Base-by-base conservation (phyloP, 37 sponge, comb jelly and placozoan species). In the Dysidea cf. avara region DNA sequence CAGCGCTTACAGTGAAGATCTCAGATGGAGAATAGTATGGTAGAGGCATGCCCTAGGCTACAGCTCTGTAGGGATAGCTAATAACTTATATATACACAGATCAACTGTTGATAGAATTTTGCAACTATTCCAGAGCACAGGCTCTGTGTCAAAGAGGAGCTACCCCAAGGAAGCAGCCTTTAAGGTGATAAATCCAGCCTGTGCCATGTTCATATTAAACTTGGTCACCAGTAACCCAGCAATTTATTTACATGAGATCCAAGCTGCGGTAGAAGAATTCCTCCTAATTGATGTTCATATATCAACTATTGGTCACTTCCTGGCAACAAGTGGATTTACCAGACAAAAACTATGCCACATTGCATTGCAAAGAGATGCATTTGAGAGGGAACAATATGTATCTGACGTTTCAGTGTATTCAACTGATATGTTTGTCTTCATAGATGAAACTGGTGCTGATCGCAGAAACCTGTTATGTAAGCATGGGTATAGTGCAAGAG, bases 1-100 rank as follows among this genome's bases (percentile, higher is more conserved):
- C n/a, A n/a, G n/a, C 49, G 78, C 78, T 40, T 77, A 77, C 68
- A 66, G 78, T 30, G 58, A 66, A 32, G 68, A 77, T 33, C 32
- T 69, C 24, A 68, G 79, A 28, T 79, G 79, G 79, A 67, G 60
- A 54, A 79, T 79, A 53, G 79, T 79, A 13, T 69, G 60, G 51
- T 32, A 79, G 52, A 56, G 62, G 13, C 70, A 79, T 43, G 36
- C 69, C n/a, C 39, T 79, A 13, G 79, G 60, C 0, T 68, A 60
- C n/a, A 56, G 14, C 28, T 56, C 57, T 21, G 29, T 57, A 34
- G 20, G 25, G 17, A 39, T 79, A 18, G 25, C 70, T 33, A 21
- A 18, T 18, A 69, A 79, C 22, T 54, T 79, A 13, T 58, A 57
- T 12, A 62, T 79, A 17, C 70, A 79, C 30, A 34, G 24, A 11